These are phyloP conservation scores for Pemphigus obesinymphae DNA, from an alignment of 1,140 invertebrate genomes.

Conservation along the genomic window DNA sequence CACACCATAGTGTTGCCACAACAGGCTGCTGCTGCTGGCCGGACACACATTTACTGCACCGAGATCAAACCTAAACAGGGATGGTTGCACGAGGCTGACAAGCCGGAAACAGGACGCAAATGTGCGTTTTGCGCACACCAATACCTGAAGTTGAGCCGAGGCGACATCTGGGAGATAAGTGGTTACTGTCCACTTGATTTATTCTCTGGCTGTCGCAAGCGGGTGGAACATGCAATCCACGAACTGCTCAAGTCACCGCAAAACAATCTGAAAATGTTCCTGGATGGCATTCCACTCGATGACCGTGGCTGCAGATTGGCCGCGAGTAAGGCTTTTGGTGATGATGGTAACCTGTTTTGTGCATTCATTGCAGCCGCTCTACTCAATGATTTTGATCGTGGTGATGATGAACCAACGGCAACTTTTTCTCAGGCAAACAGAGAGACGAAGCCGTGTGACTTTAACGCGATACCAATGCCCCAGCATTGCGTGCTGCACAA, in stretches of 20 bases:
- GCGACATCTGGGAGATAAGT: not conserved
- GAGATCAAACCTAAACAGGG: constrained; percentile 42
- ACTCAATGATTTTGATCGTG: not conserved
- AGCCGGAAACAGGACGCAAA: not conserved
- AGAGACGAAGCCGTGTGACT: not conserved
- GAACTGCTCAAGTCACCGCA: constrained; percentile 6
- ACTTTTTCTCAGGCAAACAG: too few relatives aligned
- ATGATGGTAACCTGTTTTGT: not conserved
- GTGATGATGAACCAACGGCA: not conserved
- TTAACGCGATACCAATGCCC: not conserved
- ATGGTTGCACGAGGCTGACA: not conserved
- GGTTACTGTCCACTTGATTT: constrained; percentile 34
- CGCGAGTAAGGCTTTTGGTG: not conserved
- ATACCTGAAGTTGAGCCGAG: constrained; percentile 7
- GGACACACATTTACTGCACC: not conserved
- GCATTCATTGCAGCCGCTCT: not conserved
- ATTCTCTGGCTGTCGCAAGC: constrained; percentile 23
- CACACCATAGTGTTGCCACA: not conserved
- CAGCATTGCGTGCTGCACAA: not conserved
- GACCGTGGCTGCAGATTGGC: not conserved
- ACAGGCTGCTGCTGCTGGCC: not conserved
- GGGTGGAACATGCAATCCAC: not conserved
- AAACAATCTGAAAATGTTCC: constrained; percentile 39
- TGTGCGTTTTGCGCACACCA: constrained; percentile 37
- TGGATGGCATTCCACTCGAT: not conserved